phyloP scores from a whole-genome alignment of 2,113 vertebrate species.

The Microtus pennsylvanicus region DNA sequence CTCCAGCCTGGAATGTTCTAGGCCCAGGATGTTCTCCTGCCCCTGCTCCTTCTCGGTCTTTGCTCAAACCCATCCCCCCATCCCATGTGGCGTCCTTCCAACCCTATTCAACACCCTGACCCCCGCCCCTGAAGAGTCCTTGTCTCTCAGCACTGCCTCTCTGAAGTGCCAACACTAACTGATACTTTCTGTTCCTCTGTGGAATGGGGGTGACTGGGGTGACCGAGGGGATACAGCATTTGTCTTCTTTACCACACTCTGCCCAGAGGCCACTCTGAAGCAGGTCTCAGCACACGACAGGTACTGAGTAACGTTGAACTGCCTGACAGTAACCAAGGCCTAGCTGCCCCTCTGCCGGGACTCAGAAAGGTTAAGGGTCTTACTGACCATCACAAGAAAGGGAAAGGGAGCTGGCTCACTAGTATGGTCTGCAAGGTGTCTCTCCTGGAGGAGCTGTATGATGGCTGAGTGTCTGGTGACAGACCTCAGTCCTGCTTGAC shows the following conservation, averaged over 20 bases:
- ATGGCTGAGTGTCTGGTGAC: background rate
- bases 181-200: background rate
- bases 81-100: background rate
- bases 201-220: background rate
- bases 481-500: too few relatives aligned
- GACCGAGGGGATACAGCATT: fast-evolving
- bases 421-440: too few relatives aligned
- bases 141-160: background rate
- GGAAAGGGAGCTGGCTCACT: background rate
- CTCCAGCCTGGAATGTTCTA: background rate
- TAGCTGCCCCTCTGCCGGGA: background rate
- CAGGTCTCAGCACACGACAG: background rate
- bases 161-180: background rate
- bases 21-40: background rate
- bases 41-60: background rate
- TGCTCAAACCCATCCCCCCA: background rate
- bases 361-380: background rate
- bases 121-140: too few relatives aligned
- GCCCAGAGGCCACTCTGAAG: background rate
- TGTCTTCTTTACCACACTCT: background rate
- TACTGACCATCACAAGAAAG: background rate
- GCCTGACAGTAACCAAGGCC: background rate
- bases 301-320: background rate
- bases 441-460: background rate
- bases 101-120: fast-evolving